Base-by-base conservation (phyloP, 1,140 invertebrate genomes). In the Colletes latitarsis region DNA sequence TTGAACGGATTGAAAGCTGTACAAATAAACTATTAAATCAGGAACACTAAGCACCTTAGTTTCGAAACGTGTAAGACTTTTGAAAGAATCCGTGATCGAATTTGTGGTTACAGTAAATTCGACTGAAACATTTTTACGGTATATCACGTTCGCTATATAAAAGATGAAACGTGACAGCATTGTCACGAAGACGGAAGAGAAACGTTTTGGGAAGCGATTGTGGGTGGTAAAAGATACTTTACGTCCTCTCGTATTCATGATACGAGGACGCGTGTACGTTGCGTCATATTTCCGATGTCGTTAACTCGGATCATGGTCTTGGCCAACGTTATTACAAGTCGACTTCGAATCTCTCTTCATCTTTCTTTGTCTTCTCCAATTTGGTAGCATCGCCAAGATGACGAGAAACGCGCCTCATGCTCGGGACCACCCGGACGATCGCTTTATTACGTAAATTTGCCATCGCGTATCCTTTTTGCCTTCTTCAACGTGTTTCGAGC, bases 371-470 rank as follows among this genome's bases (percentile, higher is more conserved):
- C 83, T 78, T 72, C 58, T 85, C 71, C 72, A 75, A 46, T 66
- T 79, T 80, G 84, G 76, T 46, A 86, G 57, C 71, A 82, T 80
- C 82, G 74, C 71, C 79, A 82, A 64, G 75, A 85, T 75, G 80
- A 68, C 70, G 58, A 64, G 70, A 60, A 64, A 68, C 76, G 57
- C 68, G 81, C 79, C 79, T 85, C 72, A 83, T 68, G 72, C 71
- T 73, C 64, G 46, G 77, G 86, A 88, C 86, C 86, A 87, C 82
- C 85, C 85, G 85, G 77, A 62, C 55, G 86, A 82, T 80, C 75
- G 76, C 73, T 85, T 87, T 71, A 84, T 87, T 87, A 87, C 75
- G 82, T 84, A 86, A 85, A 86, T 86, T 87, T 78, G 75, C 82
- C 73, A 84, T 63, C 69, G 77, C 69, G 17, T 67, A 43, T 68